Conservation (phyloP, 1,140 invertebrate genomes). For the Sarcophaga bullata region DNA sequence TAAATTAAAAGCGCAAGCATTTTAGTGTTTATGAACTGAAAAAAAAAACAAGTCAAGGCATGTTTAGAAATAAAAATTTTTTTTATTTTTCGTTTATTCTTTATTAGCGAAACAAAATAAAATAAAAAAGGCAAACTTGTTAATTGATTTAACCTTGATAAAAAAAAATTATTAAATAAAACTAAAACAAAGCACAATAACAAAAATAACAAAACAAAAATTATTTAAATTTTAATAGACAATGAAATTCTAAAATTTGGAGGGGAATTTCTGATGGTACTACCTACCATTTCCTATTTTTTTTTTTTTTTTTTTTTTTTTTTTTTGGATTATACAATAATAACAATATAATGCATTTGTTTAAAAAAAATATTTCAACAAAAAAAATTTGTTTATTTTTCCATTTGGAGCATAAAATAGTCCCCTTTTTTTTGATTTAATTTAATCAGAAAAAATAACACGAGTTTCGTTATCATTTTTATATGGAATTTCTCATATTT, state of each 20-base stretch:
- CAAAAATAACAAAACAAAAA: background rate
- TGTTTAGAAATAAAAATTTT: background rate
- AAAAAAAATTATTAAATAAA: too few relatives aligned
- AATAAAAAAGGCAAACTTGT: background rate
- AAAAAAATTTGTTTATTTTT: too few relatives aligned
- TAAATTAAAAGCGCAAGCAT: background rate
- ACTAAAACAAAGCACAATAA: background rate
- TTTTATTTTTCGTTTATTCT: background rate
- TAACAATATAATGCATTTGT: too few relatives aligned
- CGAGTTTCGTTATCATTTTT: background rate
- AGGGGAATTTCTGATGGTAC: background rate
- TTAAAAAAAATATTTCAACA: too few relatives aligned
- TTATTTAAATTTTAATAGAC: background rate
- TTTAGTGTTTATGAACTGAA: too few relatives aligned
- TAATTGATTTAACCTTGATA: constrained; percentile 6
- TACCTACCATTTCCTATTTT: background rate
- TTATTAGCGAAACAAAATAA: too few relatives aligned
- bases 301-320: too few relatives aligned
- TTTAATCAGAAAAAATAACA: too few relatives aligned
- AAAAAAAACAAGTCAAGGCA: background rate
- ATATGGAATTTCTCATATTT: background rate
- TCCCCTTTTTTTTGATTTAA: background rate
- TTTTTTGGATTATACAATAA: too few relatives aligned
- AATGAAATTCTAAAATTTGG: background rate
- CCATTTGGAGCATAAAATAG: too few relatives aligned